Conservation (phyloP, 2,797 vertebrate species). For the Eulemur rubriventer region DNA sequence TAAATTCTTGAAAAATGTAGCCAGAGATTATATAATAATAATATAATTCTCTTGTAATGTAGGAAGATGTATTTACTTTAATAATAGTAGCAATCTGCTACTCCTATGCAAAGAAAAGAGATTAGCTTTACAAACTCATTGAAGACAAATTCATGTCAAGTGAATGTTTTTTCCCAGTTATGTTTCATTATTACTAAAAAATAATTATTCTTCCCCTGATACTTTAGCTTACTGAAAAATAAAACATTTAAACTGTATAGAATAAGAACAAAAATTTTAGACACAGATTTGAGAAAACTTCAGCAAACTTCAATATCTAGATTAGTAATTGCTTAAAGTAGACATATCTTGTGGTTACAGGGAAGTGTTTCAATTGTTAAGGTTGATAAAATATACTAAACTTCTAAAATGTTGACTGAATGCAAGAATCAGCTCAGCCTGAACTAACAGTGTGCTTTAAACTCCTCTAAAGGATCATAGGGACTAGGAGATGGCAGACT, state of each 20-base stretch:
- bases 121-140: background rate
- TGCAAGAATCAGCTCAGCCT: conserved; percentile 5
- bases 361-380: background rate
- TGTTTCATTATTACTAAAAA: background rate
- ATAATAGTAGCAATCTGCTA: background rate
- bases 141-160: conserved; percentile 1
- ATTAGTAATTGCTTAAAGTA: background rate
- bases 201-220: background rate
- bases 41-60: background rate
- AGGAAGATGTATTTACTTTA: background rate
- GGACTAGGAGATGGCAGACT: background rate
- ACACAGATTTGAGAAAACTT: background rate
- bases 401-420: conserved; percentile 16
- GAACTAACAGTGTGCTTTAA: background rate
- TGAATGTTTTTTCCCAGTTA: background rate
- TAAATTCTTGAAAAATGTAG: conserved; percentile 1
- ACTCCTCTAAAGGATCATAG: background rate
- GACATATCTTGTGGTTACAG: background rate
- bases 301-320: background rate
- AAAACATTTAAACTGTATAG: background rate
- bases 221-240: background rate
- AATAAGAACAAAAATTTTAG: conserved; percentile 24
- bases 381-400: background rate
- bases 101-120: background rate
- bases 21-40: background rate